phyloP scores from a whole-genome alignment of 1,140 invertebrate species.

The Sipha flava region DNA sequence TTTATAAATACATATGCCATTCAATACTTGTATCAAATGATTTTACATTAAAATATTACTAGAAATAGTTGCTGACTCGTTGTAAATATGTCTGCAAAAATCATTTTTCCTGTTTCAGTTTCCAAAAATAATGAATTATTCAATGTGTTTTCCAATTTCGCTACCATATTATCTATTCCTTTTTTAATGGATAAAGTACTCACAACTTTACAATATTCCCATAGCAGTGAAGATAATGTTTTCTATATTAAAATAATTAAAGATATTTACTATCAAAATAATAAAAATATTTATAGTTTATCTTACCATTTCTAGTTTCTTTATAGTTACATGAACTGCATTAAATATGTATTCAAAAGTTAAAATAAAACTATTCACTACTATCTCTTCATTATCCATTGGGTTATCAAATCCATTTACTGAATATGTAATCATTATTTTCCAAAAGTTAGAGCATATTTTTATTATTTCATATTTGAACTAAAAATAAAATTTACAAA shows the following conservation, averaged over 20 bases:
- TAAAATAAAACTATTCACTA: background rate
- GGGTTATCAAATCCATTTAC: background rate
- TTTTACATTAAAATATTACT: constrained; percentile 7
- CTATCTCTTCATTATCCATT: background rate
- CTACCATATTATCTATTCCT: background rate
- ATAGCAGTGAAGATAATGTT: background rate
- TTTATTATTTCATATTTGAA: constrained; percentile 15
- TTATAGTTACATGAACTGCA: background rate
- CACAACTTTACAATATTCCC: background rate
- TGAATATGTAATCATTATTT: background rate
- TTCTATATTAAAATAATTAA: constrained; percentile 17
- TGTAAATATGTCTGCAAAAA: constrained; percentile 12
- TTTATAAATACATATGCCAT: too few species aligned
- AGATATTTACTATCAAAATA: background rate
- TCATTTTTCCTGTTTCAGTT: background rate
- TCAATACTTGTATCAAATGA: background rate
- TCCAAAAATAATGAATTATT: background rate
- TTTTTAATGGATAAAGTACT: background rate
- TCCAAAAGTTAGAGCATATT: background rate
- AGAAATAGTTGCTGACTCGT: background rate
- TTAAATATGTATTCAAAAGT: constrained; percentile 6
- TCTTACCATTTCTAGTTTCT: background rate
- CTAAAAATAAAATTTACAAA: background rate
- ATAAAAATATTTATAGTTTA: background rate
- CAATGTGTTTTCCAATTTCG: background rate